Conservation (phyloP, 2,797 vertebrate species). For the Gymnoscopelus braueri region DNA sequence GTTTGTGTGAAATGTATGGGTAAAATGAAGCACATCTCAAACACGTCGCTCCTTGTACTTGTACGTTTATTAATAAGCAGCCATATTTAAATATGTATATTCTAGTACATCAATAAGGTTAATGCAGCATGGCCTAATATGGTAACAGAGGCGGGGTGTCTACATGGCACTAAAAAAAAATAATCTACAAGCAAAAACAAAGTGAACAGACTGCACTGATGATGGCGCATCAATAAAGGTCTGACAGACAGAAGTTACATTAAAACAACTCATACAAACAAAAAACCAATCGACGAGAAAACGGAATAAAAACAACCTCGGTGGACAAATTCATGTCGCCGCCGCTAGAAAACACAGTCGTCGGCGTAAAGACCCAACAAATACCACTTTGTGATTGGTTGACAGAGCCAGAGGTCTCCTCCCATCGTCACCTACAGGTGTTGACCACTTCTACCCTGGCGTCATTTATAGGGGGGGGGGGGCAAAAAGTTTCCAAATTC, state of each 20-base stretch:
- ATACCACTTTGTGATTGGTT: background rate
- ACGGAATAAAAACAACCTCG: background rate
- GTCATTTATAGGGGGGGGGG: too few species aligned
- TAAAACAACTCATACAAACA: background rate
- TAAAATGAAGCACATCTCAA: background rate
- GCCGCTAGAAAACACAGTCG: background rate
- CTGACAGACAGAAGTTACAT: slow-evolving; percentile 34
- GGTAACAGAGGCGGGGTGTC: slow-evolving; percentile 75
- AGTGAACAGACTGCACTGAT: slow-evolving; percentile 25
- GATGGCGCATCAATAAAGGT: background rate
- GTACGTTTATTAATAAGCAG: slow-evolving; percentile 89
- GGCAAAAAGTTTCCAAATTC: too few species aligned
- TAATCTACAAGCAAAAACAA: slow-evolving; percentile 80
- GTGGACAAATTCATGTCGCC: slow-evolving; percentile 2
- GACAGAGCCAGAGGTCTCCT: too few species aligned
- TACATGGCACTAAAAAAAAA: slow-evolving; percentile 78
- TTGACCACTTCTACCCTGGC: too few species aligned
- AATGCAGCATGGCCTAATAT: slow-evolving; percentile 78
- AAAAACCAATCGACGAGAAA: background rate
- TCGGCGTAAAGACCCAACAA: background rate
- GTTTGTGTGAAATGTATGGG: too few species aligned
- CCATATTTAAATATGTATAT: slow-evolving; percentile 80
- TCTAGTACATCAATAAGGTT: slow-evolving; percentile 84
- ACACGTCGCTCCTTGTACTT: slow-evolving; percentile 68
- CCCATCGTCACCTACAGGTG: too few species aligned